phyloP scores from a whole-genome alignment of 2,797 vertebrate species.

The Scomberomorus guttatus region DNA sequence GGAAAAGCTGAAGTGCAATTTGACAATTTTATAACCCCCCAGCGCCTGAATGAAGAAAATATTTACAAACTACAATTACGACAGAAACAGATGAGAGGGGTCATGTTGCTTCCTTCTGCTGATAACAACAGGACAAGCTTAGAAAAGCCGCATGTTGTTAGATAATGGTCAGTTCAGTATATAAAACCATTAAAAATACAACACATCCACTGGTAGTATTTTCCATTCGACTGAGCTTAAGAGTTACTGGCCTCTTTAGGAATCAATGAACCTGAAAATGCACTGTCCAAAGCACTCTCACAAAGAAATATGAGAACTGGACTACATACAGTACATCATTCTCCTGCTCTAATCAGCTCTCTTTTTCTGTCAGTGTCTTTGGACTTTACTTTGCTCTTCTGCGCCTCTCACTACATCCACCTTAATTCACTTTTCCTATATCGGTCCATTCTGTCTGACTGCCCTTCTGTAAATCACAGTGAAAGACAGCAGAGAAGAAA shows the following conservation, averaged over 20 bases:
- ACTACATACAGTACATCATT: constrained; percentile 24
- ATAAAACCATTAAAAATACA: not conserved
- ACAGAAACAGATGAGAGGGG: too few species aligned
- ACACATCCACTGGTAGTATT: not conserved
- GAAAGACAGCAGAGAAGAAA: constrained; percentile 12
- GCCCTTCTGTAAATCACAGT: constrained; percentile 26
- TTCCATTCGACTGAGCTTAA: not conserved
- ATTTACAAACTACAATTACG: too few species aligned
- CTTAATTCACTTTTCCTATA: constrained; percentile 36
- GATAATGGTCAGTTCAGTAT: not conserved
- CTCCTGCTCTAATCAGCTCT: constrained; percentile 27
- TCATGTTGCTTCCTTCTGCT: too few species aligned
- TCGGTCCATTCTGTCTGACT: not conserved
- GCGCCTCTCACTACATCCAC: constrained; percentile 30
- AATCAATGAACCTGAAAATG: constrained; percentile 58
- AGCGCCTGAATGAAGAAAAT: not conserved
- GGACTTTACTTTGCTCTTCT: constrained; percentile 4
- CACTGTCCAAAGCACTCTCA: constrained; percentile 34
- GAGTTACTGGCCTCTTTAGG: constrained; percentile 17
- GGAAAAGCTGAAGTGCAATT: not conserved
- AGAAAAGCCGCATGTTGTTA: not conserved
- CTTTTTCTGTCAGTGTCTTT: constrained; percentile 19
- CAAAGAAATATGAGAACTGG: constrained; percentile 41
- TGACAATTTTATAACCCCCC: not conserved
- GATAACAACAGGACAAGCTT: not conserved